Base-by-base conservation (phyloP, 2,113 vertebrate species). In the Camarhynchus parvulus region DNA sequence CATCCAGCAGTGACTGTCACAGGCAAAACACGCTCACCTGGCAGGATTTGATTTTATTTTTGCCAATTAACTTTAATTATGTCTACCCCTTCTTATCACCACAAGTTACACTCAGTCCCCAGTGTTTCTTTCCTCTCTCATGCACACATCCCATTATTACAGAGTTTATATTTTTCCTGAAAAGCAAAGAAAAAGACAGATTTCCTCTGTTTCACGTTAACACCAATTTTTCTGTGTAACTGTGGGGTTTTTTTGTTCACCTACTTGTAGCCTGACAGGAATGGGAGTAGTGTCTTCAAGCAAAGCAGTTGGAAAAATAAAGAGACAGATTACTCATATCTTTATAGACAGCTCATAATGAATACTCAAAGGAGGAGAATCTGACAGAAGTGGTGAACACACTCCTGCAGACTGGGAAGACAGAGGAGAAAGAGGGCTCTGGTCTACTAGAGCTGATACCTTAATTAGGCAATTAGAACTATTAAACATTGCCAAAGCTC, bases 401-500 rank as follows among this genome's bases (percentile, higher is more conserved):
- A 2, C 18, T 55, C 44, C 62, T 42, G 59, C 46, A 94, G 90
- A 80, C 46, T 72, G 44, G 79, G 56, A 91, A 83, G 24, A 62
- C 13, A 33, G 37, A 31, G 11, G 42, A 68, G 55, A 73, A 56
- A 46, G 62, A 41, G 79, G 25, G 50, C 39, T 66, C 66, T 67
- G 80, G 52, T 93, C 81, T 89, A 49, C 46, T n/a, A 44, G 56
- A 83, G 62, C 88, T 66, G 75, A 95, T 90, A 83, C 77, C 74
- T 93, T 97, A 96, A 96, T 96, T 95, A 97, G 91, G 82, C 79
- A 95, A 95, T 97, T 97, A 87, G 61, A 93, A 46, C 89, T 88
- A 90, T 80, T 91, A 96, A 95, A 77, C 64, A 74, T 15, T 64
- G 55, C 90, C 79, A 95, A 94, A 96, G 90, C 93, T 96, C 46